These are phyloP conservation scores for Electrophaes corylata DNA, from an alignment of 2,888 invertebrate species.

Conservation along the genomic window DNA sequence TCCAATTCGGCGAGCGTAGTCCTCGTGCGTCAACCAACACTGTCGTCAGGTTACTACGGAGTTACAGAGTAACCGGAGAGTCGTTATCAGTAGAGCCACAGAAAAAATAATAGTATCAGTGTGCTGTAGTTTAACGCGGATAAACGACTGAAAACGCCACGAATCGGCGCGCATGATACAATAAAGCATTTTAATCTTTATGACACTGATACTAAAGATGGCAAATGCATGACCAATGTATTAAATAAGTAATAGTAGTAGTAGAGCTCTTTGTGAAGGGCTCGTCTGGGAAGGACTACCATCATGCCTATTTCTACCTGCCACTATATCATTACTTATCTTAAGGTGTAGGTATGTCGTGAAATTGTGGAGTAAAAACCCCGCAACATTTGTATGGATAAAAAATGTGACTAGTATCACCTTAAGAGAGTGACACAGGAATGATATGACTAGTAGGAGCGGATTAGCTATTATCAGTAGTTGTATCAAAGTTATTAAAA, in stretches of 20 bases:
- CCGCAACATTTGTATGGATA: too few relatives aligned
- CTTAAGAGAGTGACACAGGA: slow-evolving; percentile 5
- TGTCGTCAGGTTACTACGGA: slow-evolving; percentile 60
- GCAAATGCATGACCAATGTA: too few relatives aligned
- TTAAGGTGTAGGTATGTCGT: too few relatives aligned
- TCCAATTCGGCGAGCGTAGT: slow-evolving; percentile 26
- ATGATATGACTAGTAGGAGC: slow-evolving; percentile 51
- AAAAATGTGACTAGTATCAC: too few relatives aligned
- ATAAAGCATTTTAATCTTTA: too few relatives aligned
- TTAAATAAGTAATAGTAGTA: too few relatives aligned
- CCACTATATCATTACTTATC: too few relatives aligned
- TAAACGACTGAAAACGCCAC: neutral
- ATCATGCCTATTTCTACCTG: too few relatives aligned
- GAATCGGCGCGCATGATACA: neutral
- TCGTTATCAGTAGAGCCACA: slow-evolving; percentile 30
- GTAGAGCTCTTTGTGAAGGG: too few relatives aligned
- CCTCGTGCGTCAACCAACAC: slow-evolving; percentile 44
- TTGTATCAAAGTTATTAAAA: slow-evolving; percentile 65
- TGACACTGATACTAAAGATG: too few relatives aligned
- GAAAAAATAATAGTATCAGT: slow-evolving; percentile 3
- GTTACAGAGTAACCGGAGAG: slow-evolving; percentile 42
- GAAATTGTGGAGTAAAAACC: too few relatives aligned
- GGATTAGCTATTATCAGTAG: slow-evolving; percentile 72
- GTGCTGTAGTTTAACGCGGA: neutral
- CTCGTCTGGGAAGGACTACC: too few relatives aligned